Base-by-base conservation (phyloP, 1,140 invertebrate species). In the Acromyrmex charruanus region DNA sequence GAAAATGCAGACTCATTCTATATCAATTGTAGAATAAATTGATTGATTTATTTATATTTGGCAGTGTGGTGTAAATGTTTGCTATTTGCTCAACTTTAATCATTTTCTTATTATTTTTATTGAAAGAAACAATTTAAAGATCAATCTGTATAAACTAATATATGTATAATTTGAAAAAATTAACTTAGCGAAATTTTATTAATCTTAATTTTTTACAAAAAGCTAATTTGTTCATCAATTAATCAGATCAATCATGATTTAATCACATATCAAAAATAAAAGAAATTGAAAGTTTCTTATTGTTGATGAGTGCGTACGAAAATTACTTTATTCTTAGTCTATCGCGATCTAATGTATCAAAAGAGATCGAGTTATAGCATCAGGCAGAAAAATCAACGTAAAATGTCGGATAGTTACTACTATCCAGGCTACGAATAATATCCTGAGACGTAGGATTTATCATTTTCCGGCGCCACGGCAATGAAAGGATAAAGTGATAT, bases 401-500 rank as follows among this genome's bases (percentile, higher is more conserved):
- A 84, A 75, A 84, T 58, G 55, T 71, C 31, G 18, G 5, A 16
- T 68, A 82, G 66, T 82, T 72, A 49, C 18, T 31, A 44, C 44
- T 39, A 49, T 82, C 68, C n/a, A 84, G 35, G 55, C 53, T 14
- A 75, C 69, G 69, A 84, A 55, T 74, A 49, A 39, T 84, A 49
- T 75, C 28, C 69, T 35, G 80, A 84, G 80, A 75, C 44, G 39
- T 58, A n/a, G 69, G 28, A 84, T 84, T 84, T 84, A 75, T 84
- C 80, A 84, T 84, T 61, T 61, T 51, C 80, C 28, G 69, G 80
- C n/a, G 61, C 75, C 21, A 16, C 74, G n/a, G 49, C 51, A 66
- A 85, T 68, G 84, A 85, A 79, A 81, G 74, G 75, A n/a, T 58
- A 85, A 85, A 85, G 84, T 79, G 75, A 85, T 85, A 85, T 85